Evolutionary conservation across 2,888 invertebrate genomes (phyloP), one percentile per base, ranked within the genome.

Genomic region (Standfussiana lucernea): DNA sequence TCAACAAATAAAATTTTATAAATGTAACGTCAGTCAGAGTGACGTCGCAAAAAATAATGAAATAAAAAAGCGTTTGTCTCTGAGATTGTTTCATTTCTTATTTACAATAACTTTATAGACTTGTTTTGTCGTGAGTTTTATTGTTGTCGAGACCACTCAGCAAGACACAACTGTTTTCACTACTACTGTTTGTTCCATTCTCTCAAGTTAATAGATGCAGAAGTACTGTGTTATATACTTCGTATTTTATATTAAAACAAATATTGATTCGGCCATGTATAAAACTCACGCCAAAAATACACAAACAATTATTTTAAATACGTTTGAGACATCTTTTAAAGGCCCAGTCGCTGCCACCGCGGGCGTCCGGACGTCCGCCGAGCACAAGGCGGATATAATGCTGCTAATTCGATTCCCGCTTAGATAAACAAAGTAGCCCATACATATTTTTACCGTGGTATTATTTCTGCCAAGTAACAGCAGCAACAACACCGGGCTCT

Each of bases 71-170:
- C 74, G 45, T 70, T 79, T 79, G 65, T 79, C 69, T 75, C 61
- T 37, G 47, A 74, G 64, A 83, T 77, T 82, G 47, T 83, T 86
- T 82, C 35, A 70, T 77, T 74, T 83, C 80, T 70, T 70, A 67
- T 83, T 75, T 76, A 86, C 69, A 77, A 76, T 77, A 82, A 82
- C 28, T 86, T 83, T 73, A 83, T 64, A 61, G 59, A 73, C 59
- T 67, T 71, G 70, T 61, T 86, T 84, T 72, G 68, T 86, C 50
- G 47, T 61, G 65, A 71, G 50, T 59, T 68, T 86, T 66, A 73
- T 83, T 78, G 47, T 47, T 73, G 37, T 45, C 35, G 37, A 28
- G 21, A 74, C 47, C 61, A 74, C 61, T 79, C 65, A 72, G 47
- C 71, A 65, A 71, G 78, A 74, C 73, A 62, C 67, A 64, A 73